Evolutionary conservation across 2,113 vertebrate species (phyloP), one percentile per base, ranked within the genome.

Genomic region (Cyprinodon tularosa): DNA sequence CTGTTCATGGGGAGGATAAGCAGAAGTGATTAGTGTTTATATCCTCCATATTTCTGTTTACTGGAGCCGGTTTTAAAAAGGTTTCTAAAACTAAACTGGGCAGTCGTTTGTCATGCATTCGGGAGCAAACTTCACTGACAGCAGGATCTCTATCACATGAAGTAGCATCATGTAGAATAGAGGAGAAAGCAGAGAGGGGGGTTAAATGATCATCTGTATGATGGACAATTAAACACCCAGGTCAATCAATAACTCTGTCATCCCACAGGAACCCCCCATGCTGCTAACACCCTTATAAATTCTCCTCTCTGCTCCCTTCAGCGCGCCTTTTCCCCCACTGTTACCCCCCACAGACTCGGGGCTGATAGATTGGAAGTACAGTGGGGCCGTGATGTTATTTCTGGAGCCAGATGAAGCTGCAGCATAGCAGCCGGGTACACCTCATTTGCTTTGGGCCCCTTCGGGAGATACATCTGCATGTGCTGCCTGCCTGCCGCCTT

Each of bases 1-100:
- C 84, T 93, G 91, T 93, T 94, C 89, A 93, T 91, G 92, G 92
- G 85, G 74, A 72, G 71, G 82, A 90, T 91, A 86, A 89, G 82
- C 74, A 86, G 77, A 42, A 80, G 82, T 85, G 84, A 88, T 90
- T 88, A 84, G 38, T 83, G 48, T 86, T 81, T 74, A 8, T 74
- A 48, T n/a, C 45, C 85, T 62, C 75, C 71, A 63, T 15, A 40
- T 59, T 22, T 68, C 63, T 79, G 69, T 83, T 89, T 87, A 81
- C 85, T 68, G 37, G 38, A 76, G 74, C 72, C 81, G 38, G 71
- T 61, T 78, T 76, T 59, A 42, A 69, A 82, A 89, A 89, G 85
- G 74, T 84, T 87, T 76, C 64, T 79, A 70, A 61, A 77, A 70
- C 65, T 47, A 71, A 44, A n/a, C 47, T 63, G 22, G 13, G 47